Conservation (phyloP, 2,888 invertebrate genomes). For the Petrolisthes manimaculis region DNA sequence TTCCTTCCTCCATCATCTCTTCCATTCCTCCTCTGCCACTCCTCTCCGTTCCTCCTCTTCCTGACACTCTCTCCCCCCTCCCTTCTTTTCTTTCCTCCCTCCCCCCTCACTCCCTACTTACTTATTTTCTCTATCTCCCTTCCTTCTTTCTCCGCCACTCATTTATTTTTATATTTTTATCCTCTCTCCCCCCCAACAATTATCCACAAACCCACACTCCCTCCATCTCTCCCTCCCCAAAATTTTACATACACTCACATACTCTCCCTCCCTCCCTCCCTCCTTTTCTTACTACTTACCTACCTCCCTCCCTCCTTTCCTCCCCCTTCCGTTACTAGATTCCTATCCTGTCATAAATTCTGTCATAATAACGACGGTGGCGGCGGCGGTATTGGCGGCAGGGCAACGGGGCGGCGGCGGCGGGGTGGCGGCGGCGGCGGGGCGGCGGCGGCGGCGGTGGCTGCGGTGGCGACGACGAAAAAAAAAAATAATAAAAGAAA, state of each 20-base stretch:
- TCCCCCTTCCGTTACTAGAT: not conserved
- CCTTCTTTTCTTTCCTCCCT: not conserved
- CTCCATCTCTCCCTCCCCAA: not conserved
- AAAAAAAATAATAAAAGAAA: no score
- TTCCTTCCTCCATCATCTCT: not conserved
- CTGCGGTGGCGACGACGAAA: no score
- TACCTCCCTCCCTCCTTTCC: not conserved
- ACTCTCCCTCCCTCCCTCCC: not conserved
- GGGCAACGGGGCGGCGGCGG: no score
- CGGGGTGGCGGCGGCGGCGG: no score
- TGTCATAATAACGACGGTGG: no score
- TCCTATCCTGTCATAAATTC: no score
- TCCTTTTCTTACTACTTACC: not conserved
- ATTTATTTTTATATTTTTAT: not conserved
- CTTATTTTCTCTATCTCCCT: not conserved
- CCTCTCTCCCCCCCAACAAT: not conserved
- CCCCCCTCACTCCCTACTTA: not conserved
- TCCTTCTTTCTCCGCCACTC: not conserved
- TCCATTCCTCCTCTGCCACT: not conserved
- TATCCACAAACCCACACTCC: not conserved
- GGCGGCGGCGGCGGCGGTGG: no score
- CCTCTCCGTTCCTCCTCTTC: not conserved
- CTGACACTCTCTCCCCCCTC: not conserved
- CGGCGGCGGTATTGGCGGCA: no score
- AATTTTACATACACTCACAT: not conserved